Conservation (phyloP, 2,113 vertebrate species). For the Prunella fulvescens region DNA sequence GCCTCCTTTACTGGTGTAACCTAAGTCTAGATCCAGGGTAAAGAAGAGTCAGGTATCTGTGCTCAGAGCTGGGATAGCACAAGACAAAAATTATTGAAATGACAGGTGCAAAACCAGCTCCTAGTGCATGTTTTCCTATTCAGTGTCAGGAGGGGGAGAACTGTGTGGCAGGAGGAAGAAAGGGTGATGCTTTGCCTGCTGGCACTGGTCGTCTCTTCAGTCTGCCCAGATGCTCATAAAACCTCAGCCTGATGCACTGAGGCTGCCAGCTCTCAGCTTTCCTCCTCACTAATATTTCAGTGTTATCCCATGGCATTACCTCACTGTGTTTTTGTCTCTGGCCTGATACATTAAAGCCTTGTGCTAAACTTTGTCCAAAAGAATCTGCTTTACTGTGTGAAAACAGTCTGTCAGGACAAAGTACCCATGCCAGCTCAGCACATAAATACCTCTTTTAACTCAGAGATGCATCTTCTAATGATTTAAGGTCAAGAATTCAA, state of each 20-base stretch:
- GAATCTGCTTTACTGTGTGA: not conserved
- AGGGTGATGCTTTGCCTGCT: not conserved
- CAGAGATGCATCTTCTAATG: not conserved
- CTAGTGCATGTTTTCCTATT: not conserved
- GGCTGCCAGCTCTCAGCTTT: not conserved
- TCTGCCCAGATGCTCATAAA: not conserved
- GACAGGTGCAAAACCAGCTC: not conserved
- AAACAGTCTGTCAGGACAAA: not conserved
- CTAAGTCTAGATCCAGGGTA: not conserved
- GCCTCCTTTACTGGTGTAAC: not conserved
- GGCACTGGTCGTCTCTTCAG: not conserved
- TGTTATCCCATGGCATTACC: not conserved
- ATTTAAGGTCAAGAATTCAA: not conserved
- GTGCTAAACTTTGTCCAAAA: not conserved
- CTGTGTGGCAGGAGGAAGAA: not conserved
- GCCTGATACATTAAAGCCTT: not conserved
- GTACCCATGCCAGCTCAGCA: not conserved
- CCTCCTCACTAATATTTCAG: not conserved
- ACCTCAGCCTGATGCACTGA: not conserved
- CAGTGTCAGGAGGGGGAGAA: not conserved
- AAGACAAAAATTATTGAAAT: not conserved
- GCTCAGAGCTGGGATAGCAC: not conserved
- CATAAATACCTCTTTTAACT: not conserved
- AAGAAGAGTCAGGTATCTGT: not conserved
- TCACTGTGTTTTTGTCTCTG: not conserved